Base-by-base conservation (phyloP, 2,888 invertebrate species). In the Eremobia ochroleuca region DNA sequence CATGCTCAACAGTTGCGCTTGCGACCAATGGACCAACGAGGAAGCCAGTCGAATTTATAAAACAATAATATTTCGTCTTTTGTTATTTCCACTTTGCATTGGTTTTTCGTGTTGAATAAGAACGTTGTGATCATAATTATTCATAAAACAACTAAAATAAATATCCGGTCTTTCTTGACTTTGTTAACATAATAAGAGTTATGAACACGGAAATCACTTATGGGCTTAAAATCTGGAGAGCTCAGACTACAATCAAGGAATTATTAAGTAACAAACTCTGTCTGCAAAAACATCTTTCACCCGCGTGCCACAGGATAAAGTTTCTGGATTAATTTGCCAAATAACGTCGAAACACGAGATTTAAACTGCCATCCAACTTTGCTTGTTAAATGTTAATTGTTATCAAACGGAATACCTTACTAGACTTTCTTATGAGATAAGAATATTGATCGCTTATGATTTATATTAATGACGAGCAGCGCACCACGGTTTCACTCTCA, bases 331-430 rank as follows among this genome's bases (percentile, higher is more conserved):
- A 95, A 95, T 96, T 96, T 94, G 95, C 94, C 95, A 95, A 95
- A 95, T 96, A 95, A 95, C 93, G 93, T 90, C 92, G 94, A 95
- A 95, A 96, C 94, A 95, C 94, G 95, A 94, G 94, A 94, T 94
- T 95, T 94, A 92, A 95, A 95, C 94, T 94, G 91, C 92, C 93
- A 91, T 91, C 90, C 87, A 95, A 95, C 93, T 95, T 95, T 85
- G 94, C 94, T 95, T 95, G 94, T 95, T 95, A 95, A 94, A 95
- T 95, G 94, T 94, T 95, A 94, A 96, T 95, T 95, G 95, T 94
- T 94, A 92, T 92, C 91, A 93, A 94, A 93, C 91, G 90, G 86
- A 92, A 93, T 92, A 92, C 90, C 91, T 89, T 90, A 89, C 87
- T 82, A 86, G 82, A 90, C 80, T 83, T 89, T 85, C 82, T 84